phyloP scores from a whole-genome alignment of 1,140 invertebrate genomes.

The Drosophila athabasca region DNA sequence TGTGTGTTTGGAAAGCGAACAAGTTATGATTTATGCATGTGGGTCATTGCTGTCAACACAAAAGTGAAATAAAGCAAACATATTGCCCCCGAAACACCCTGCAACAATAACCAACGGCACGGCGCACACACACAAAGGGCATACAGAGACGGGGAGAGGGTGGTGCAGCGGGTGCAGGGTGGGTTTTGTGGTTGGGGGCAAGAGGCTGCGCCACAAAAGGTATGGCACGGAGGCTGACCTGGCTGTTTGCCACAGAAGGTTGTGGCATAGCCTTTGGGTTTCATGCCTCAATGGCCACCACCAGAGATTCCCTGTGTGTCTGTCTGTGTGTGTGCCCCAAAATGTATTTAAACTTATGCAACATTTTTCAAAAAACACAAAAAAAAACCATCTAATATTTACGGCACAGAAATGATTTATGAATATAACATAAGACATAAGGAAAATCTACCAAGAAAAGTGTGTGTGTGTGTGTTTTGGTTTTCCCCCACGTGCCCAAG shows the following conservation, averaged over 20 bases:
- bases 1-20: slow-evolving; percentile 52
- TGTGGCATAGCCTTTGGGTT: slow-evolving; percentile 34
- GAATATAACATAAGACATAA: slow-evolving; percentile 47
- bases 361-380: slow-evolving; percentile 32
- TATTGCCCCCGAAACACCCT: slow-evolving; percentile 53
- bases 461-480: slow-evolving; percentile 5
- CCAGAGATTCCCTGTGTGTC: slow-evolving; percentile 3
- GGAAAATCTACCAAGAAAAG: slow-evolving; percentile 13
- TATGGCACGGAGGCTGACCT: too few species aligned
- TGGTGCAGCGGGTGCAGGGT: slow-evolving; percentile 8
- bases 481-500: not conserved
- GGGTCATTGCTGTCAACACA: slow-evolving; percentile 80
- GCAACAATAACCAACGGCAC: slow-evolving; percentile 44
- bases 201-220: too few species aligned
- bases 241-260: too few species aligned
- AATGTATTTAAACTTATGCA: slow-evolving; percentile 65
- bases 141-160: slow-evolving; percentile 10
- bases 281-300: slow-evolving; percentile 43
- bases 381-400: slow-evolving; percentile 51
- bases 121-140: slow-evolving; percentile 7
- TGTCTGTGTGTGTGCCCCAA: slow-evolving; percentile 13
- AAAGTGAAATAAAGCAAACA: slow-evolving; percentile 78
- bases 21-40: slow-evolving; percentile 80
- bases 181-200: not conserved
- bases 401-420: slow-evolving; percentile 57